Conservation (phyloP, 2,797 vertebrate species). For the Sorex maritimensis region DNA sequence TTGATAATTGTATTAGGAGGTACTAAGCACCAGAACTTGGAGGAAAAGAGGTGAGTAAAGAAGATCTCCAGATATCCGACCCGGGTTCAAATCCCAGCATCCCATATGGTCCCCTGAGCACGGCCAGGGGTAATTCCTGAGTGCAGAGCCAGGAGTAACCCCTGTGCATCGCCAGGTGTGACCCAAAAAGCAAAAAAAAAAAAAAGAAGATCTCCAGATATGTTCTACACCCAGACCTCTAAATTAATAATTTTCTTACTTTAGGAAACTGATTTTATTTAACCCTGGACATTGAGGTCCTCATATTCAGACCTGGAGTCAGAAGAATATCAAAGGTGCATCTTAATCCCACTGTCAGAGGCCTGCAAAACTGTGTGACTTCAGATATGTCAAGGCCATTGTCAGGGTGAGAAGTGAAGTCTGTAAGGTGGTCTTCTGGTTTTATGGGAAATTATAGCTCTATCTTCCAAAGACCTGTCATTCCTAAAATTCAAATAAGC, state of each 20-base stretch:
- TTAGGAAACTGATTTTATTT: not conserved
- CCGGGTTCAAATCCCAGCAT: too few species aligned
- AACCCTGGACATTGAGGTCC: not conserved
- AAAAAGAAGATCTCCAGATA: too few species aligned
- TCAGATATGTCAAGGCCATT: not conserved
- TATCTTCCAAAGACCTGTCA: not conserved
- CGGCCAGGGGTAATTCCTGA: too few species aligned
- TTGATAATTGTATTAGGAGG: not conserved
- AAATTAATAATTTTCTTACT: not conserved
- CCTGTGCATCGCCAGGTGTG: too few species aligned
- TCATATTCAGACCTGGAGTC: not conserved
- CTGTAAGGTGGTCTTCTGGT: not conserved
- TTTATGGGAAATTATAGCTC: slow-evolving; percentile 5
- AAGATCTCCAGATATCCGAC: not conserved
- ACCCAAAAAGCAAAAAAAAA: too few species aligned
- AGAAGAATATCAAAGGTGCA: not conserved
- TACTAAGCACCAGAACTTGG: not conserved
- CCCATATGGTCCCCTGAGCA: too few species aligned
- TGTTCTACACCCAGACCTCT: not conserved
- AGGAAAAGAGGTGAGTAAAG: slow-evolving; percentile 22
- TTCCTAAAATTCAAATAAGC: slow-evolving; percentile 20
- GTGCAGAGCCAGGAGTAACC: too few species aligned
- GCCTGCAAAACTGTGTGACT: not conserved
- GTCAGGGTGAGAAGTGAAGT: not conserved
- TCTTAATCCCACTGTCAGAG: not conserved